Percentiles rank a stretch among this genome's conserved stretches.
Evolutionary conservation across 2,888 invertebrate species (phyloP).

Genomic region (Dryocosmus kuriphilus): DNA sequence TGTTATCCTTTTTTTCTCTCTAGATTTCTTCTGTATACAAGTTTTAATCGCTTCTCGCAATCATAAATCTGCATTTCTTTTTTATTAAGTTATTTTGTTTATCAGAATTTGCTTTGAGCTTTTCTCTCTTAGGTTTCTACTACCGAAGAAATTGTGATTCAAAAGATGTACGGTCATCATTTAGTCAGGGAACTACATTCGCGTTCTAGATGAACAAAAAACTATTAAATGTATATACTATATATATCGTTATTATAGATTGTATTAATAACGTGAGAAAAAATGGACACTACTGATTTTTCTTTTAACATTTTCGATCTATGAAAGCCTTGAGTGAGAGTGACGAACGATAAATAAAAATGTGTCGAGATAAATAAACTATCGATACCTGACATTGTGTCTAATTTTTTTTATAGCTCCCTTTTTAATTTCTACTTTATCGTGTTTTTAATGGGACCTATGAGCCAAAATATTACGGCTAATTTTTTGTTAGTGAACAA

Average conservation of each 20-base stretch:
- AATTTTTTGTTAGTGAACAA: no score
- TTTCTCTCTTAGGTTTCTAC: conserved; percentile 18
- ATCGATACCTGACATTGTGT: conserved; percentile 61
- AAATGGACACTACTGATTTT: conserved; percentile 32
- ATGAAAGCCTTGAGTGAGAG: conserved; percentile 46
- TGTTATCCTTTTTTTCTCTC: conserved; percentile 20
- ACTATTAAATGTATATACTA: conserved; percentile 70
- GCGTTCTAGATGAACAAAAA: conserved; percentile 63
- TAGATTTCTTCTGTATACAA: conserved; percentile 25
- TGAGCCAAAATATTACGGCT: neutral
- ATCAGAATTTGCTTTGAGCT: conserved; percentile 1
- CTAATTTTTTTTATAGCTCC: neutral
- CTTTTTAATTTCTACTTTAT: neutral
- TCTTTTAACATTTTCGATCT: conserved; percentile 33
- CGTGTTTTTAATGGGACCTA: no score
- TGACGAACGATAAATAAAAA: conserved; percentile 49
- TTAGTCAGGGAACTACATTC: conserved; percentile 48
- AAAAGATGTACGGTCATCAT: conserved; percentile 10
- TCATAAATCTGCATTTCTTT: conserved; percentile 11
- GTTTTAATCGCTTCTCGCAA: conserved; percentile 10
- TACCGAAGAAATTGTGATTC: conserved; percentile 30
- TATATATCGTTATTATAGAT: conserved; percentile 71
- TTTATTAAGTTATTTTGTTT: neutral
- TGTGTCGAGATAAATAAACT: conserved; percentile 62
- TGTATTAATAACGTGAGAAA: conserved; percentile 64